Percentiles rank a stretch among this genome's conserved stretches.
Evolutionary conservation across 2,113 vertebrate genomes (phyloP).

Genomic region (Loxodonta africana): DNA sequence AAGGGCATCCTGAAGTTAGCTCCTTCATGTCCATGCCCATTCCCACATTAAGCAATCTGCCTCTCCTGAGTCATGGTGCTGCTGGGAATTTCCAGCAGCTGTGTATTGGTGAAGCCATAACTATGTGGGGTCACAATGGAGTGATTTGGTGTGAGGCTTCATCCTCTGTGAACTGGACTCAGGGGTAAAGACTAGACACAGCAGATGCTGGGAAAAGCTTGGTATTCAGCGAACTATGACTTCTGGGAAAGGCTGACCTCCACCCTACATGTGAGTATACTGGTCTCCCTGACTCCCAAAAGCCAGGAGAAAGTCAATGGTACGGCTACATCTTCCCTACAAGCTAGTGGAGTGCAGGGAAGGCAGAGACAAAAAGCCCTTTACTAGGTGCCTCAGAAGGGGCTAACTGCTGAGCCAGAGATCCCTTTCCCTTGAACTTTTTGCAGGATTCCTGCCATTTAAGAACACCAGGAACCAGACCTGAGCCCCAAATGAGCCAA

Average conservation of each 20-base stretch:
- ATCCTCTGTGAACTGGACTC: neutral
- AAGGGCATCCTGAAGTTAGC: neutral
- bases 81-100: neutral
- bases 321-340: neutral
- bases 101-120: neutral
- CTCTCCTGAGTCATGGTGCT: neutral
- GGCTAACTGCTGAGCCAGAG: neutral
- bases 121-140: neutral
- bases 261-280: neutral
- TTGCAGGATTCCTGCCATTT: neutral
- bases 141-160: neutral
- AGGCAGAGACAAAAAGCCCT: neutral
- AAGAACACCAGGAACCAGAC: neutral
- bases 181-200: neutral
- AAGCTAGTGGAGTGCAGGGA: neutral
- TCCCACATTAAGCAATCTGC: neutral
- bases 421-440: neutral
- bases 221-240: neutral
- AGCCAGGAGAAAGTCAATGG: neutral
- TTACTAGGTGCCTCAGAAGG: neutral
- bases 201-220: slow-evolving; percentile 9
- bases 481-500: neutral
- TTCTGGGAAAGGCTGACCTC: neutral
- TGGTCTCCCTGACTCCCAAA: neutral
- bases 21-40: neutral